A percentile compares a stretch with the other conserved stretches of the same genome.
phyloP scores from a whole-genome alignment of 2,113 vertebrate species.

The Laticauda laticaudata region DNA sequence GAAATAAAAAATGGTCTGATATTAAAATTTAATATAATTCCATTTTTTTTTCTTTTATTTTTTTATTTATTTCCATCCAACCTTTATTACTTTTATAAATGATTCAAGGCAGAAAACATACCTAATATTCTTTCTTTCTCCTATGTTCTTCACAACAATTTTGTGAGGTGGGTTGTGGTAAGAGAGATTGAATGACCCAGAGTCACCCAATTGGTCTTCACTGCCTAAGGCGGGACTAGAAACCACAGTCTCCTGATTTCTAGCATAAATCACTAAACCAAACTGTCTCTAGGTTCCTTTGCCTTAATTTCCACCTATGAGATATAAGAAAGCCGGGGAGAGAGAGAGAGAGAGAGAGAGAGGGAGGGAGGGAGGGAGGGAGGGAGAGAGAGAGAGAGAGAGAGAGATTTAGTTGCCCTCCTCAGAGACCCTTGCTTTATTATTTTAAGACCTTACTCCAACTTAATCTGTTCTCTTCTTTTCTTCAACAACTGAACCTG shows the following conservation, averaged over 20 bases:
- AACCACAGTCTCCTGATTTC: background rate
- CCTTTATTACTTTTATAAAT: background rate
- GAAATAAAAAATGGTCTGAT: background rate
- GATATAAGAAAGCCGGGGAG: background rate
- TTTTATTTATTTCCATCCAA: no score
- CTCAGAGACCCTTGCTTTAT: background rate
- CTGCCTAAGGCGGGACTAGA: background rate
- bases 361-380: no score
- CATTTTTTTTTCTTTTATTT: no score
- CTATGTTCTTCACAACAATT: background rate
- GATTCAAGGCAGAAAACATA: background rate
- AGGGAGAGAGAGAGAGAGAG: no score
- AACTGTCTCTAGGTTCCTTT: background rate
- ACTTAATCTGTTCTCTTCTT: background rate
- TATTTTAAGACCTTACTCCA: background rate
- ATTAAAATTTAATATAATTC: no score
- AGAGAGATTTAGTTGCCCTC: background rate
- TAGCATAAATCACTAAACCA: background rate
- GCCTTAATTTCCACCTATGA: background rate
- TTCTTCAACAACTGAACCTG: background rate
- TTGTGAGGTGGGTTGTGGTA: background rate
- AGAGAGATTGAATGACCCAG: background rate
- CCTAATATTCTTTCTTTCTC: background rate
- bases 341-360: no score
- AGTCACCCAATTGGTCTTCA: background rate